Base-by-base conservation (phyloP, 2,888 invertebrate genomes). In the Globia sparganii region DNA sequence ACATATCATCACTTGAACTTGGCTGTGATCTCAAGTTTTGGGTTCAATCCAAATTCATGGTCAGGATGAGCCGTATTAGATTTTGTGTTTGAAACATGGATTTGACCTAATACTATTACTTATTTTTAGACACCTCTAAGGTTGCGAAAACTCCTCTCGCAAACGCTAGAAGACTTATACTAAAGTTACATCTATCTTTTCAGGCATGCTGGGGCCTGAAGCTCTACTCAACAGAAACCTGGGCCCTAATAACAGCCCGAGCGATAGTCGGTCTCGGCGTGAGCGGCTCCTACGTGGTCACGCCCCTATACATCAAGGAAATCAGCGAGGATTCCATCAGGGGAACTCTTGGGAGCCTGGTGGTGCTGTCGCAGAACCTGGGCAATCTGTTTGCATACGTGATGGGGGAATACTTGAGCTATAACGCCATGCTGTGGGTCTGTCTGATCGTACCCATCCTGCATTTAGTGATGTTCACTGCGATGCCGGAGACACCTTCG, bases 401-500 rank as follows among this genome's bases (percentile, higher is more conserved):
- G 0, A 87, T 96, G 84, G 96, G 96, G 0, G 96, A 96, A 68
- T 95, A 96, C 68, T 65, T 96, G 86, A 94, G 94, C 75, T 96
- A 96, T 78, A 91, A 93, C 31, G 92, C 93, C 6, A 93, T 93
- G 61, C 84, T 96, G 43, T 96, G 96, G 96, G 93, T 95, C 25
- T 94, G 95, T 67, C 82, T 96, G 72, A 91, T 94, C 3, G 93
- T 96, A 64, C 96, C 96, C 0, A 77, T 96, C 74, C 75, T 96
- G 21, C 96, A 96, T 88, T 64, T 96, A 74, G 71, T 96, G 56
- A 84, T 95, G 73, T 96, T 96, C 81, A 92, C 91, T 0, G 87
- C 94, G 3, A 96, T 96, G 96, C 96, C 96, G 3, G 96, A 96
- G 67, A 96, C 96, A 0, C 96, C 96, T 0, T 95, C 95, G 15